Percentiles rank a stretch among this genome's conserved stretches.
Evolutionary conservation across 2,797 vertebrate species (phyloP).

Genomic region (Varecia variegata): DNA sequence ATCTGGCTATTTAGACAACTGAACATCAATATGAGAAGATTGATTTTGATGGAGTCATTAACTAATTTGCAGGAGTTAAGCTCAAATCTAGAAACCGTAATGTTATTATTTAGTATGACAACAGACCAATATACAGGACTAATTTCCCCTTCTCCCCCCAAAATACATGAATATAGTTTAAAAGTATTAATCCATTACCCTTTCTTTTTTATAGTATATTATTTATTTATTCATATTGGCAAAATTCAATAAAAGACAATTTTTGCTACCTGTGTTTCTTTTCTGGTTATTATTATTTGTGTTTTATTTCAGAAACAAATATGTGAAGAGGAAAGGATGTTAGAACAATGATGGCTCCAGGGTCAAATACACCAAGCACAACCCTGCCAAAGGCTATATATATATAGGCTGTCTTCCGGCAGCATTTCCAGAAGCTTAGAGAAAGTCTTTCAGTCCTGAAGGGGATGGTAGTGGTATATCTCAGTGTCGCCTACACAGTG

Average conservation of each 20-base stretch:
- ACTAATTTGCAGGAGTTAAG: not conserved
- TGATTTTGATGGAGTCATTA: not conserved
- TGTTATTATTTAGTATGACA: not conserved
- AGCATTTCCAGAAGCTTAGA: not conserved
- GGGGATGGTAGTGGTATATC: not conserved
- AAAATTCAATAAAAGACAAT: not conserved
- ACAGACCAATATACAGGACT: too few species aligned
- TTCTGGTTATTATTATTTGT: not conserved
- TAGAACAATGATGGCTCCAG: not conserved
- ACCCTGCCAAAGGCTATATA: not conserved
- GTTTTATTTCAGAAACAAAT: not conserved
- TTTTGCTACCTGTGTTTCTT: too few species aligned
- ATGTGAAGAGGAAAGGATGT: not conserved
- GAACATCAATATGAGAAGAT: not conserved
- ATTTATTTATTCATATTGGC: not conserved
- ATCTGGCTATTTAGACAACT: not conserved
- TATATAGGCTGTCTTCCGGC: not conserved
- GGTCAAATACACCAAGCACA: too few species aligned
- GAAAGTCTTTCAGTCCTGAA: not conserved
- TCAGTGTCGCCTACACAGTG: not conserved
- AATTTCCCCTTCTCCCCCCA: not conserved
- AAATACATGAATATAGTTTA: not conserved
- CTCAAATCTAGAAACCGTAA: not conserved
- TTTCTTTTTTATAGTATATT: not conserved
- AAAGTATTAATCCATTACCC: not conserved